Conservation (phyloP, 1,140 invertebrate genomes). For the Aphelenchoides besseyi region DNA sequence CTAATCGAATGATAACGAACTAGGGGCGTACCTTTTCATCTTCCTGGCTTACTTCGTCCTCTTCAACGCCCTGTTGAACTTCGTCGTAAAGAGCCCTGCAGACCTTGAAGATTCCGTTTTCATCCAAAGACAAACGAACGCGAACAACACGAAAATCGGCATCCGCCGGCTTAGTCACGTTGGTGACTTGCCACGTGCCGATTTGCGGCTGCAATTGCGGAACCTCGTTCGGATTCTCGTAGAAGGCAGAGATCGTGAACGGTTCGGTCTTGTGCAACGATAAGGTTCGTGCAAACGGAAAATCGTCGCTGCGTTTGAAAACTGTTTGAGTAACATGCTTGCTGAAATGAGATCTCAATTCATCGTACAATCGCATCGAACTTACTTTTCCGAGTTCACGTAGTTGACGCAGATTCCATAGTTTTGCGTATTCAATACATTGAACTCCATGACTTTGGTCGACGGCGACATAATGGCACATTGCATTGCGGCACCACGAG, state of each 20-base stretch:
- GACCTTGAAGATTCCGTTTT: conserved; percentile 84
- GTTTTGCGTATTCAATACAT: conserved; percentile 84
- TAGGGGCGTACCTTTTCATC: conserved; percentile 11
- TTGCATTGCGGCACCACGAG: conserved; percentile 79
- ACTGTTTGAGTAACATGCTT: conserved; percentile 67
- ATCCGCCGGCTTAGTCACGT: conserved; percentile 78
- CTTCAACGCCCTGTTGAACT: conserved; percentile 64
- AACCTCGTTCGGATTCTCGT: conserved; percentile 67
- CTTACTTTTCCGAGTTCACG: conserved; percentile 67
- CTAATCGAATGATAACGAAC: background rate
- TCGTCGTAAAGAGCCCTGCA: conserved; percentile 80
- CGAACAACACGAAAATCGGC: conserved; percentile 88
- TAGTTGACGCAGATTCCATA: conserved; percentile 83
- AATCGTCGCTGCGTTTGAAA: conserved; percentile 79
- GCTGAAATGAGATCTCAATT: conserved; percentile 46
- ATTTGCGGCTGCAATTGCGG: conserved; percentile 76
- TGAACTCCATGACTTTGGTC: conserved; percentile 88
- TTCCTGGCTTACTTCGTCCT: conserved; percentile 24
- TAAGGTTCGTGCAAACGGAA: conserved; percentile 87
- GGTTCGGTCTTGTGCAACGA: conserved; percentile 84
- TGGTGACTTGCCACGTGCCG: conserved; percentile 80
- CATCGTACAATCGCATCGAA: background rate
- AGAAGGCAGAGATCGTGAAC: conserved; percentile 79
- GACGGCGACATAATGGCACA: conserved; percentile 90
- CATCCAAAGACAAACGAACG: conserved; percentile 86